Evolutionary conservation across 1,140 invertebrate species (phyloP).

Genomic region (Panulirus ornatus): DNA sequence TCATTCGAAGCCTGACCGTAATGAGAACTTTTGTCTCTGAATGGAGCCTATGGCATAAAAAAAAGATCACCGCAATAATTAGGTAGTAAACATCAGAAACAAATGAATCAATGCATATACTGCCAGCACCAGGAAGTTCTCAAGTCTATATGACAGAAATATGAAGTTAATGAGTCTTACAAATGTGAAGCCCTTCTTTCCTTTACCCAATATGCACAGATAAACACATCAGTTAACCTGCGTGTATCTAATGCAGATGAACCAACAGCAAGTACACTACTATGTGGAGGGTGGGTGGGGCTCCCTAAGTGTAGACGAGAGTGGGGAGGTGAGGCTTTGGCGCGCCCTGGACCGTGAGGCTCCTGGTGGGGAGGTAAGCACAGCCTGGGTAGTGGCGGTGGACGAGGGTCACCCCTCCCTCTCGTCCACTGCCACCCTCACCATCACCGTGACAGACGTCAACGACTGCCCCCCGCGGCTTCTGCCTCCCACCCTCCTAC

Average conservation of each 20-base stretch:
- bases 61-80: no score
- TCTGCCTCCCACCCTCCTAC: slow-evolving; percentile 40
- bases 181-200: no score
- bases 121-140: no score
- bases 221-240: no score
- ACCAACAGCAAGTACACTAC: background rate
- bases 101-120: no score
- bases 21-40: no score
- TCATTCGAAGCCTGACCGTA: no score
- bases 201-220: no score
- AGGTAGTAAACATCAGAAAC: no score
- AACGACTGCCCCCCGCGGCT: slow-evolving; percentile 69
- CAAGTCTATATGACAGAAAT: no score
- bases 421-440: slow-evolving; percentile 64
- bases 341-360: slow-evolving; percentile 26
- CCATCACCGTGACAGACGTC: slow-evolving; percentile 48
- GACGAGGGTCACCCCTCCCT: slow-evolving; percentile 54
- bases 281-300: slow-evolving; percentile 35
- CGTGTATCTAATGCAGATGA: background rate
- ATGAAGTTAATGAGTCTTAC: no score
- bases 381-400: slow-evolving; percentile 24
- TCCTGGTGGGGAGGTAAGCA: slow-evolving; percentile 22
- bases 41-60: no score
- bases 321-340: slow-evolving; percentile 33
- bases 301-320: background rate